These are phyloP conservation scores for Dendropsophus ebraccatus DNA, from an alignment of 2,113 vertebrate species.

Conservation along the genomic window DNA sequence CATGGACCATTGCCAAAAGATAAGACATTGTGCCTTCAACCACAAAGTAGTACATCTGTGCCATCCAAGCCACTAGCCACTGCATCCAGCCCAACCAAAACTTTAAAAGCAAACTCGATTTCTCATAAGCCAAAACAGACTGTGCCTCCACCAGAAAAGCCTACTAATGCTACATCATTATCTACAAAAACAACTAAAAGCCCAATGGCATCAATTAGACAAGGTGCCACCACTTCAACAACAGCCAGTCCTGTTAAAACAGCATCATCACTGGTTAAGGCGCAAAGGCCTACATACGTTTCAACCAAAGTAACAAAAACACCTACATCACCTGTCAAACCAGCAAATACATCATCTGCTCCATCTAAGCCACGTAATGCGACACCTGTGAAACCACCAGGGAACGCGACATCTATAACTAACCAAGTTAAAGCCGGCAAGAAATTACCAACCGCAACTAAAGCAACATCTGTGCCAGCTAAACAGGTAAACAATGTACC, in stretches of 20 bases:
- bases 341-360: neutral
- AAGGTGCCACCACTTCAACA: neutral
- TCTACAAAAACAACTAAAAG: conserved; percentile 31
- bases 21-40: conserved; percentile 10
- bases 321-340: conserved; percentile 3
- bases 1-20: conserved; percentile 21
- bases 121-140: conserved; percentile 22
- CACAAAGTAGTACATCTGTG: neutral
- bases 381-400: neutral
- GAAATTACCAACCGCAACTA: neutral
- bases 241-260: neutral
- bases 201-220: neutral
- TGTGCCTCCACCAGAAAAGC: conserved; percentile 27
- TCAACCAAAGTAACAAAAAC: conserved; percentile 32
- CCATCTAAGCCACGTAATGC: neutral
- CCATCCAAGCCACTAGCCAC: conserved; percentile 2
- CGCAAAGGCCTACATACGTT: neutral
- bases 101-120: neutral
- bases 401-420: neutral
- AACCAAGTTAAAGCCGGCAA: conserved; percentile 24
- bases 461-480: neutral
- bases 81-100: neutral
- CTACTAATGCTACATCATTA: neutral
- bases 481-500: conserved; percentile 14
- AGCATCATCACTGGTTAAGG: neutral